Percentiles rank a stretch among this genome's conserved stretches.
Conservation (phyloP, 2,888 invertebrate genomes). For the Dioctria rufipes region DNA sequence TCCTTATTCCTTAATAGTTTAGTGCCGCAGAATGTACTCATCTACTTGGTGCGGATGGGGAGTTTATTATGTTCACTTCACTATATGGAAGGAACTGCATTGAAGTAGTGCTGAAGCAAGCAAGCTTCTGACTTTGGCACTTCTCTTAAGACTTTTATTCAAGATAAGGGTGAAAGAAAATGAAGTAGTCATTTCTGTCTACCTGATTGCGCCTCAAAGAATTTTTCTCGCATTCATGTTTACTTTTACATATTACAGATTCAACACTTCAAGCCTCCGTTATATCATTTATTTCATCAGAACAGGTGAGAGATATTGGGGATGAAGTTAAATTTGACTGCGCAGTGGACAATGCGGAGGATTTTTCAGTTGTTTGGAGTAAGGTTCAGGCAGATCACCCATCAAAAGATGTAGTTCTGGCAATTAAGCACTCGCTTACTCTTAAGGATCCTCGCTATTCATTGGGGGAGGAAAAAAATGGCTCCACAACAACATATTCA, state of each 20-base stretch:
- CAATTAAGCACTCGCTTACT: conserved; percentile 66
- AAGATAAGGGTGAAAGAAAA: conserved; percentile 16
- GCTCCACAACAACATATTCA: conserved; percentile 65
- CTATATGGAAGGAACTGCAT: too few relatives aligned
- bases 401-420: conserved; percentile 66
- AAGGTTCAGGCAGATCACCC: conserved; percentile 65
- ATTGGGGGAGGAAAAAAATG: conserved; percentile 62
- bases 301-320: conserved; percentile 62
- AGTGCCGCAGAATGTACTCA: neutral
- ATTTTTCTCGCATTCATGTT: neutral
- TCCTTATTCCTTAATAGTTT: conserved; percentile 27
- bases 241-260: conserved; percentile 39
- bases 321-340: conserved; percentile 69
- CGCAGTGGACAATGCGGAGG: conserved; percentile 68
- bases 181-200: neutral
- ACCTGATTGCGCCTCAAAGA: conserved; percentile 23
- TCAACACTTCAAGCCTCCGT: conserved; percentile 54
- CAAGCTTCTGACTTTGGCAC: conserved; percentile 8
- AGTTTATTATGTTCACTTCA: neutral
- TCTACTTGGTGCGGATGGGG: conserved; percentile 8
- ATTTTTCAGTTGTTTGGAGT: conserved; percentile 68
- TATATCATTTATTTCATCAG: conserved; percentile 57
- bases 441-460: conserved; percentile 67
- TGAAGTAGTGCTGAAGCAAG: too few relatives aligned
- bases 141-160: conserved; percentile 15